phyloP scores from a whole-genome alignment of 37 sponge, comb jelly and placozoan genomes.

The Petrosia ficiformis region DNA sequence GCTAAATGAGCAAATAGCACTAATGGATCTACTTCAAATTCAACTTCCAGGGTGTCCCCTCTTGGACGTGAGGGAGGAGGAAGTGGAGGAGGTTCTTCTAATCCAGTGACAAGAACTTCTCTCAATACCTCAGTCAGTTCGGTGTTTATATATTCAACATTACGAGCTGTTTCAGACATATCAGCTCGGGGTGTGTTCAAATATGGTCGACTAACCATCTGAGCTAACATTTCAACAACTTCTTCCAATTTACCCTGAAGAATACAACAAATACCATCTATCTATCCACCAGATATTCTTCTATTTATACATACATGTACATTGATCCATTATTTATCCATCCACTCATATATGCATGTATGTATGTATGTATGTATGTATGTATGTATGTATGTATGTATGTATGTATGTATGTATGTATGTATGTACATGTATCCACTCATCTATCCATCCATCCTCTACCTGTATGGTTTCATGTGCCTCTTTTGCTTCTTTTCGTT shows the following conservation, averaged over 20 bases:
- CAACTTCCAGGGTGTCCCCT: neutral
- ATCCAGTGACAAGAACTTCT: conserved; percentile 9
- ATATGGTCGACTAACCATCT: conserved; percentile 72
- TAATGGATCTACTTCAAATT: neutral
- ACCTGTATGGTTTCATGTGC: conserved; percentile 55
- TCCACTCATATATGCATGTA: no score
- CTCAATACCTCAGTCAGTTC: conserved; percentile 35
- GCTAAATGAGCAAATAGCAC: neutral
- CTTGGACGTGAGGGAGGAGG: neutral
- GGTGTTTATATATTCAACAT: conserved; percentile 35
- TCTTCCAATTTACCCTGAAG: conserved; percentile 74
- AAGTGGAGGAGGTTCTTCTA: neutral
- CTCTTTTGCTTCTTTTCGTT: neutral
- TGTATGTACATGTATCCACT: no score
- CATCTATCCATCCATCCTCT: neutral
- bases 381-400: no score
- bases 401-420: no score
- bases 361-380: no score
- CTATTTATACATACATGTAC: neutral
- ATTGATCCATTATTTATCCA: no score
- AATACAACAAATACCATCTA: neutral
- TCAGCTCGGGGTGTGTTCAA: conserved; percentile 61
- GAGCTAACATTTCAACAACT: conserved; percentile 62
- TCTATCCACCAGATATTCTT: neutral
- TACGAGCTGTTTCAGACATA: conserved; percentile 44